These are phyloP conservation scores for Arvicanthis niloticus DNA, from an alignment of 2,113 vertebrate genomes.

Conservation along the genomic window DNA sequence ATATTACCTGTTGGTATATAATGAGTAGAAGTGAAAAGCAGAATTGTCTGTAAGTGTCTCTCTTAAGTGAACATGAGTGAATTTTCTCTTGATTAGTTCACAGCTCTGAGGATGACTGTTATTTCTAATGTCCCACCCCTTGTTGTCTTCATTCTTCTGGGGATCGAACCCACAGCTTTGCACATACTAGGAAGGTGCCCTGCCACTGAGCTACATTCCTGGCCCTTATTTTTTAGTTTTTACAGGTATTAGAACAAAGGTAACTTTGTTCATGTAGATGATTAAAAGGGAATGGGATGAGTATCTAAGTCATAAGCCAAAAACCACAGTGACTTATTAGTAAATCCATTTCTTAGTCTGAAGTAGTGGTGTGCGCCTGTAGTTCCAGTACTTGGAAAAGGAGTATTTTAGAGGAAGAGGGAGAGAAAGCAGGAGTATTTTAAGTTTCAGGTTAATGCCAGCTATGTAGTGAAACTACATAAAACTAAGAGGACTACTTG, in stretches of 20 bases:
- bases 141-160: neutral
- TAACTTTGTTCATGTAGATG: conserved; percentile 8
- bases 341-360: neutral
- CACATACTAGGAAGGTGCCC: neutral
- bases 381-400: neutral
- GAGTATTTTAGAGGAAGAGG: no score
- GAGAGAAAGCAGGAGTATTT: neutral
- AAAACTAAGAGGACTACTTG: neutral
- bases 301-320: neutral
- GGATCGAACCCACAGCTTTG: neutral
- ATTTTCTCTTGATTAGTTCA: conserved; percentile 5
- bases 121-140: neutral
- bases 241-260: neutral
- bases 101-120: neutral
- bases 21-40: conserved; percentile 24
- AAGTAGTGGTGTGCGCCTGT: neutral
- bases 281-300: conserved; percentile 1
- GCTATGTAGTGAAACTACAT: no score
- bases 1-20: conserved; percentile 11
- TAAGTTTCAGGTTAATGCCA: neutral
- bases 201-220: neutral
- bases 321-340: neutral
- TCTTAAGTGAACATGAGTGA: conserved; percentile 31
- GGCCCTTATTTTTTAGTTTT: neutral
- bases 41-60: conserved; percentile 15